Base-by-base conservation (phyloP, 2,113 vertebrate genomes). In the Tursiops truncatus region DNA sequence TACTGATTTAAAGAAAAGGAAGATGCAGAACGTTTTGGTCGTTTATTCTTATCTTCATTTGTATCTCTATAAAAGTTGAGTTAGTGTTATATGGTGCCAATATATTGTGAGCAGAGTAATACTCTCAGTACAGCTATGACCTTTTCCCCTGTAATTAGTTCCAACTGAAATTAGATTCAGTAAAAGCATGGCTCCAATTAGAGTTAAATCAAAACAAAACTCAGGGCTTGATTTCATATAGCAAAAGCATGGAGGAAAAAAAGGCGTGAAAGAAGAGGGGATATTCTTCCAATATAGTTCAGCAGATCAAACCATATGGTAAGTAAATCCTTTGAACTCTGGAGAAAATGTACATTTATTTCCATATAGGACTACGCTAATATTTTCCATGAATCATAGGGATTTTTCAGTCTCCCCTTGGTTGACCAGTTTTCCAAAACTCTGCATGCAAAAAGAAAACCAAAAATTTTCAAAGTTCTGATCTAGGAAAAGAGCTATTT, bases 81-180 rank as follows among this genome's bases (percentile, higher is more conserved):
- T 97, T 98, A 98, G 97, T 98, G 97, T 96, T 95, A 97, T 97
- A 98, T 91, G 96, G 97, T 98, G 98, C 98, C 98, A 98, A 96
- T 98, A 98, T 98, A 98, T 98, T 98, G 97, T 95, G 89, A 98
- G 95, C 97, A 98, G 96, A 97, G 97, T 98, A 98, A 96, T 96
- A 95, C 94, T 98, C 87, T 96, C 89, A 67, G 17, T 98, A 98
- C 97, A 98, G 98, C 98, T 97, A 94, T 99, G 98, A 99, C 98
- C 98, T 98, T 99, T 99, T 98, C 96, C 97, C 97, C 96, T 96
- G 84, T 98, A 98, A 99, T 99, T 99, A 99, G 98, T 98, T 99
- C 96, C 98, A 98, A 97, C 98, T 98, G 98, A 99, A 98, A 99
- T 99, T 98, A 99, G 98, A 98, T 98, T 98, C 98, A 96, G 95